Base-by-base conservation (phyloP, 2,888 invertebrate species). In the Sarcophaga subvicina region DNA sequence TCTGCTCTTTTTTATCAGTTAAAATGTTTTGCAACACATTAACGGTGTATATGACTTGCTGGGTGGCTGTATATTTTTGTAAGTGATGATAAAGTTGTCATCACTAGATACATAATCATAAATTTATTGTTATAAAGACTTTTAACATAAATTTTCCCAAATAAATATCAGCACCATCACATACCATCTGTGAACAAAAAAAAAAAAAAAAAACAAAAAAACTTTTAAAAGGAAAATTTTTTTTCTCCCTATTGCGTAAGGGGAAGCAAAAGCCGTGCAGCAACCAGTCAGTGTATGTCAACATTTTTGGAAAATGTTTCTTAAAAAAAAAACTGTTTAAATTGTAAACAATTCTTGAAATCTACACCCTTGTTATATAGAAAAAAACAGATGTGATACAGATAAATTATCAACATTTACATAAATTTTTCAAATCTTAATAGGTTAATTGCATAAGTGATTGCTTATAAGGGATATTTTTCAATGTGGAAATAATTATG, bases 41-140 rank as follows among this genome's bases (percentile, higher is more conserved):
- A 54, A 69, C 75, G 66, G 25, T 73, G 60, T 45, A 17, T 45
- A 37, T 6, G 37, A 1, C 54, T 59, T 22, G 17, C n/a, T 37
- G 37, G 37, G 25, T 59, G 49, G 17, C n/a, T 37, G 78, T 78
- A 62, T 72, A 67, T 83, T 83, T 37, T 17, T 80, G 27, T 66
- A 69, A 79, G 79, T 80, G 81, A 82, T 82, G 81, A 87, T 87
- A 87, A 87, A 87, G 84, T 87, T 87, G 87, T 87, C 87, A 84
- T 79, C 87, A 76, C 67, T 79, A 84, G 81, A 84, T 85, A 87
- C 86, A 91, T 90, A 91, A 91, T 91, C 92, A 91, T 90, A 91
- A 90, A 91, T 92, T 91, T 92, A 92, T 92, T 91, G 92, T 90
- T 90, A 84, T 87, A 84, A 82, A 88, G 85, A 88, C 85, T 88